phyloP scores from a whole-genome alignment of 2,113 vertebrate species.

The Cebus imitator region DNA sequence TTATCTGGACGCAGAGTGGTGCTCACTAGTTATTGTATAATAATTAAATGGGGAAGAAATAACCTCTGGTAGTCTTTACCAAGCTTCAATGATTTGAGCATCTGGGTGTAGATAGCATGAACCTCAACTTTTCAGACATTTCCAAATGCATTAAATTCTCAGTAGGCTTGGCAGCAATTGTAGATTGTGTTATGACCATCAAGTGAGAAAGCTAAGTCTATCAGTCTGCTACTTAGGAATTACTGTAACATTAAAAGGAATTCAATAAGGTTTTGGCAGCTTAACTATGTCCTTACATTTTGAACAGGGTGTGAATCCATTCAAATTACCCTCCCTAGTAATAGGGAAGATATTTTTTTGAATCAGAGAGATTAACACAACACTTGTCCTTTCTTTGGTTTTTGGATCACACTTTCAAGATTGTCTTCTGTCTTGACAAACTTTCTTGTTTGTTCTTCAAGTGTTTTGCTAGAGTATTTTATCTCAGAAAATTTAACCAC shows the following conservation, averaged over 20 bases:
- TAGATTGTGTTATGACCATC: conserved; percentile 60
- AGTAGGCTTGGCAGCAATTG: conserved; percentile 56
- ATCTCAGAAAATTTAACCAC: conserved; percentile 62
- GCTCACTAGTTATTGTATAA: neutral
- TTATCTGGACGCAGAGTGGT: neutral
- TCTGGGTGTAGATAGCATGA: conserved; percentile 51
- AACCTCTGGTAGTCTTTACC: conserved; percentile 34
- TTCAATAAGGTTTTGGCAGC: neutral
- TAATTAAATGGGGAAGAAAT: conserved; percentile 19
- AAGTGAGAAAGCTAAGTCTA: conserved; percentile 49
- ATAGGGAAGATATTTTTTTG: neutral
- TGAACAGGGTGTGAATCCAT: neutral
- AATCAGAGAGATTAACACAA: conserved; percentile 36
- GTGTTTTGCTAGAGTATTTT: conserved; percentile 64
- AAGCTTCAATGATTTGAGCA: conserved; percentile 42
- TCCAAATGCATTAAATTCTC: conserved; percentile 56
- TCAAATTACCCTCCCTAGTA: neutral
- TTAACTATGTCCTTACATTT: conserved; percentile 12
- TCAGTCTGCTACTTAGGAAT: conserved; percentile 23
- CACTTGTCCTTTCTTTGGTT: conserved; percentile 53
- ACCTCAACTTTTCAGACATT: conserved; percentile 55
- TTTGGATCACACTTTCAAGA: conserved; percentile 50
- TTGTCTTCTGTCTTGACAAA: conserved; percentile 44
- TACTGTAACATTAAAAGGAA: conserved; percentile 54
- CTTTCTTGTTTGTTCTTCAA: conserved; percentile 47